phyloP scores from a whole-genome alignment of 2,797 vertebrate genomes.

The Furcifer pardalis region DNA sequence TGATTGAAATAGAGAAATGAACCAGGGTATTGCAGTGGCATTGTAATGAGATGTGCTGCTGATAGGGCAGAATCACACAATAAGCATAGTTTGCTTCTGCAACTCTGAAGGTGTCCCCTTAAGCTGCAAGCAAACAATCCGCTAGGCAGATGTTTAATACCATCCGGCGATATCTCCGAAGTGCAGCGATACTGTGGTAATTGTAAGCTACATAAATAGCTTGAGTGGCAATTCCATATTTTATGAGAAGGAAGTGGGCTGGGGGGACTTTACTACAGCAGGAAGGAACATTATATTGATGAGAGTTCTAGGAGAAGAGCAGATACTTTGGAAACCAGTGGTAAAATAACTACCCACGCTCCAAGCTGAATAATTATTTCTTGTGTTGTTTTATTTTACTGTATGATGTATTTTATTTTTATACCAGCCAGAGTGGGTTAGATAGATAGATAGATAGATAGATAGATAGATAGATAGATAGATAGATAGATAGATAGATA shows the following conservation, averaged over 20 bases:
- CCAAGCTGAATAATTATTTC: neutral
- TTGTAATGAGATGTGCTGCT: slow-evolving; percentile 65
- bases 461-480: no score
- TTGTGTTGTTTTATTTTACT: no score
- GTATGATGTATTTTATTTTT: no score
- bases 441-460: no score
- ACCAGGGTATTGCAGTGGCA: slow-evolving; percentile 54
- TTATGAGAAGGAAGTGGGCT: neutral
- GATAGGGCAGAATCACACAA: slow-evolving; percentile 51
- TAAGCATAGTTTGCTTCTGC: slow-evolving; percentile 41
- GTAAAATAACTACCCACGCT: neutral
- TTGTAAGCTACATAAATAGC: neutral
- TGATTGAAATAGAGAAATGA: slow-evolving; percentile 72
- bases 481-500: no score
- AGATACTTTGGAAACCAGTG: neutral
- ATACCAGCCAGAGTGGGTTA: no score
- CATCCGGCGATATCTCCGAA: slow-evolving; percentile 22
- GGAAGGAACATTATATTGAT: neutral
- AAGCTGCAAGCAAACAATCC: slow-evolving; percentile 34
- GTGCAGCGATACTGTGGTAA: neutral
- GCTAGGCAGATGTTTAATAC: slow-evolving; percentile 46
- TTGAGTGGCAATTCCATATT: neutral
- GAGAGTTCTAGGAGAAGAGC: neutral
- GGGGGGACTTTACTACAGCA: neutral
- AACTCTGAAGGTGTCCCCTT: slow-evolving; percentile 55